Conservation (phyloP, 2,113 vertebrate genomes). For the Ptilonorhynchus violaceus region DNA sequence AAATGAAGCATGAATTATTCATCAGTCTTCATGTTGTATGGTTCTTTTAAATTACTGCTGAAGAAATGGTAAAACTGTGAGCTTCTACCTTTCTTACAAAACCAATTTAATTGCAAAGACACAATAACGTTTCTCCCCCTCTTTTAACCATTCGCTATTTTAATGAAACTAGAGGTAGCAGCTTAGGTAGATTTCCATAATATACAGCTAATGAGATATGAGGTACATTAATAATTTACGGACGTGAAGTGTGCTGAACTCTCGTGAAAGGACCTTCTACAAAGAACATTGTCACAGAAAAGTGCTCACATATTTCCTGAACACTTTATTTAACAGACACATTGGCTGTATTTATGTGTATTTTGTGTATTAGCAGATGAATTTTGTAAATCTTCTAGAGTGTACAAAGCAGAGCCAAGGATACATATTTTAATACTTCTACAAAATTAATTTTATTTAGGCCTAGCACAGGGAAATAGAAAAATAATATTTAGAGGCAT, state of each 20-base stretch:
- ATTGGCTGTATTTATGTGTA: neutral
- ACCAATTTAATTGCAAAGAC: conserved; percentile 32
- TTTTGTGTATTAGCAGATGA: neutral
- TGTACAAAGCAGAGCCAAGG: neutral
- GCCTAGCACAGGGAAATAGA: neutral
- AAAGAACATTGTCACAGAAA: neutral
- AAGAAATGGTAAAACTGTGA: conserved; percentile 36
- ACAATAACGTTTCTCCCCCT: neutral
- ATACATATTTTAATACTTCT: neutral
- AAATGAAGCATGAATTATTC: conserved; percentile 75
- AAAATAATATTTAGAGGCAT: neutral
- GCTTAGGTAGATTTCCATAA: conserved; percentile 46
- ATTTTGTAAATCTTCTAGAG: neutral
- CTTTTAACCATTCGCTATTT: conserved; percentile 60
- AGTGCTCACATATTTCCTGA: neutral
- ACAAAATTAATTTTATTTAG: neutral
- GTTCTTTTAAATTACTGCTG: conserved; percentile 62
- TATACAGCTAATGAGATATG: conserved; percentile 28
- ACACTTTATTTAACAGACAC: neutral
- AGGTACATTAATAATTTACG: conserved; percentile 62
- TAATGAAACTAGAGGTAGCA: conserved; percentile 32
- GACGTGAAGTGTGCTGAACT: neutral
- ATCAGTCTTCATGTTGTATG: conserved; percentile 7
- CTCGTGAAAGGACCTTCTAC: neutral
- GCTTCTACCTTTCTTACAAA: conserved; percentile 26